Base-by-base conservation (phyloP, 1,140 invertebrate genomes). In the Pentalonia nigronervosa region DNA sequence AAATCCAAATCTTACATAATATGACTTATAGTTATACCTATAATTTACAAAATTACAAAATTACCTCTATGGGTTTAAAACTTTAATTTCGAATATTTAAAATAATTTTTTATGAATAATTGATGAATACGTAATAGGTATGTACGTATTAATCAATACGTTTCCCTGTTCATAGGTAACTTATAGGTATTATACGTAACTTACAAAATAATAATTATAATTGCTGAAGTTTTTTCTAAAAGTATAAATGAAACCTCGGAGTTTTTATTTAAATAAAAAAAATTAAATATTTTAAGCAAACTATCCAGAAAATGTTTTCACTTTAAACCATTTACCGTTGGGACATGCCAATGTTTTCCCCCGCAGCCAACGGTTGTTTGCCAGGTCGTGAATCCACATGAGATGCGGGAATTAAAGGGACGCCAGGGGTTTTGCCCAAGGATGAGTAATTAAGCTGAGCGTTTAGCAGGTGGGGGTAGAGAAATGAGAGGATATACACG, bases 401-500 rank as follows among this genome's bases (percentile, higher is more conserved):
- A 92, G 67, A 92, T 81, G 91, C 9, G n/a, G n/a, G 91, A n/a
- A 92, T 92, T 92, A 92, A 81, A 92, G 76, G 60, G 67, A 92
- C 67, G 76, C 67, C 67, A 45, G 67, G 91, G 91, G 67, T 92
- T 92, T 84, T 50, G n/a, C 45, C 91, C 91, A 92, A 92, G 91
- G 91, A 92, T 92, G 91, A 92, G 91, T 92, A 92, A 92, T 92
- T 92, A 92, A 92, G 91, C 91, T 30, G 67, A 56, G 67, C 91
- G 11, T 83, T 81, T 36, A 36, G 91, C n/a, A n/a, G 30, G 4
- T 11, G 41, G 8, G 30, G 25, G 20, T 8, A 34, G 30, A 7
- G 47, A 7, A 41, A 45, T 17, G 90, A 17, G 90, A 67, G 91
- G 91, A 48, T 76, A 81, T 30, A 81, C 88, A 50, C 67, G 67